A percentile compares a stretch with the other conserved stretches of the same genome.
Evolutionary conservation across 2,113 vertebrate genomes (phyloP).

Genomic region (Bubalus kerabau): DNA sequence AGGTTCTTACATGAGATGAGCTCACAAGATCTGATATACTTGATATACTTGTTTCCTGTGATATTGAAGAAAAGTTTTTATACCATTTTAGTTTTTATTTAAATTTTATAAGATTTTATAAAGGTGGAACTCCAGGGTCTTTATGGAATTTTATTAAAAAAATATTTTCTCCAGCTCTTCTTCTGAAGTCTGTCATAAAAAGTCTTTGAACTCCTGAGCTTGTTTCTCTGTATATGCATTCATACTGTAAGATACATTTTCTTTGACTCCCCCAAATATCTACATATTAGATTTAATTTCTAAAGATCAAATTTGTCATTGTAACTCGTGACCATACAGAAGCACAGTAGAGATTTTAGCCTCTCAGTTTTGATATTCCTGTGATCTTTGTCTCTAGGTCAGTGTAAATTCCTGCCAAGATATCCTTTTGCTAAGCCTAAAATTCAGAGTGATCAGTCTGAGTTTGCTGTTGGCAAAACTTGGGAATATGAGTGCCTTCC

Average conservation of each 20-base stretch:
- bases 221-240: neutral
- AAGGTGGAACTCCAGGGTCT: neutral
- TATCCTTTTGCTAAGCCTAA: conserved; percentile 72
- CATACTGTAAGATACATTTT: neutral
- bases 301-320: neutral
- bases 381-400: conserved; percentile 72
- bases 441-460: conserved; percentile 54
- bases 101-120: neutral
- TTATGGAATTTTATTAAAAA: neutral
- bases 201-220: neutral
- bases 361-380: conserved; percentile 24
- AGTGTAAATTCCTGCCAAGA: conserved; percentile 63
- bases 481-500: conserved; percentile 73
- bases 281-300: neutral
- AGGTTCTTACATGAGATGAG: neutral
- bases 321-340: neutral
- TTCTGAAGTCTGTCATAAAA: neutral
- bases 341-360: neutral
- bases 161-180: neutral
- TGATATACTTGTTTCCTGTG: neutral
- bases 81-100: neutral
- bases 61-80: neutral
- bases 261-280: neutral
- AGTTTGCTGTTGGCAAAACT: conserved; percentile 73
- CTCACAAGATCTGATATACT: neutral